A percentile compares a stretch with the other conserved stretches of the same genome.
These are phyloP conservation scores for Muntiacus muntjak DNA, from an alignment of 2,113 vertebrate species.

Conservation along the genomic window DNA sequence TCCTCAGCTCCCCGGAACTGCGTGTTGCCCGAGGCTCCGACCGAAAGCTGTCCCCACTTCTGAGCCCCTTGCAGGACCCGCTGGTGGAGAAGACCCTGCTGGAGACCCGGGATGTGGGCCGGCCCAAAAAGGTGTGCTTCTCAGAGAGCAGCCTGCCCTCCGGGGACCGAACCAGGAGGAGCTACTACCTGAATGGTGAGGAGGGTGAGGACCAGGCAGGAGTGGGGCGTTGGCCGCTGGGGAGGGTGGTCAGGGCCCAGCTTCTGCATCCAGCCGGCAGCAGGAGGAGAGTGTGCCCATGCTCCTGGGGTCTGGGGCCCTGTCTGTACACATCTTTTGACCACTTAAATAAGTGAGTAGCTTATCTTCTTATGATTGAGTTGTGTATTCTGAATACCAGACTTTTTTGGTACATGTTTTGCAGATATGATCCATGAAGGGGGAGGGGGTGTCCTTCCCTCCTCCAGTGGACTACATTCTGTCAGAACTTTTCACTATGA, in stretches of 20 bases:
- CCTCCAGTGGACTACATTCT: neutral
- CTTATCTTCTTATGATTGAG: neutral
- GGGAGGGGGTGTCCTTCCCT: neutral
- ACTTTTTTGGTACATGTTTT: neutral
- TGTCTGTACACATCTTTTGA: neutral
- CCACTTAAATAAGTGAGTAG: neutral
- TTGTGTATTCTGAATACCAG: neutral
- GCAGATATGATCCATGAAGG: neutral
- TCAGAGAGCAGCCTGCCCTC: conserved; percentile 56
- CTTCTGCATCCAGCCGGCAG: neutral
- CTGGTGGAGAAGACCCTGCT: conserved; percentile 58
- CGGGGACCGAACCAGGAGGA: conserved; percentile 59
- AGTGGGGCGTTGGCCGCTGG: neutral
- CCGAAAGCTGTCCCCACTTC: conserved; percentile 39
- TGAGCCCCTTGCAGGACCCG: conserved; percentile 55
- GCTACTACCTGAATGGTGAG: conserved; percentile 60
- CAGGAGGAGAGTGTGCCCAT: neutral
- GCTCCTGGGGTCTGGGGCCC: neutral
- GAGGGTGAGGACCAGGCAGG: accelerated
- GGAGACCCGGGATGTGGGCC: conserved; percentile 51
- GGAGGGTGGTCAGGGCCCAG: neutral
- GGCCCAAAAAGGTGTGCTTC: conserved; percentile 71
- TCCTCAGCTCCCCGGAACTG: conserved; percentile 22
- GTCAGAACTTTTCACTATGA: neutral
- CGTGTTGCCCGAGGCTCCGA: neutral